Conservation (phyloP, 2,113 vertebrate genomes). For the Suncus etruscus region DNA sequence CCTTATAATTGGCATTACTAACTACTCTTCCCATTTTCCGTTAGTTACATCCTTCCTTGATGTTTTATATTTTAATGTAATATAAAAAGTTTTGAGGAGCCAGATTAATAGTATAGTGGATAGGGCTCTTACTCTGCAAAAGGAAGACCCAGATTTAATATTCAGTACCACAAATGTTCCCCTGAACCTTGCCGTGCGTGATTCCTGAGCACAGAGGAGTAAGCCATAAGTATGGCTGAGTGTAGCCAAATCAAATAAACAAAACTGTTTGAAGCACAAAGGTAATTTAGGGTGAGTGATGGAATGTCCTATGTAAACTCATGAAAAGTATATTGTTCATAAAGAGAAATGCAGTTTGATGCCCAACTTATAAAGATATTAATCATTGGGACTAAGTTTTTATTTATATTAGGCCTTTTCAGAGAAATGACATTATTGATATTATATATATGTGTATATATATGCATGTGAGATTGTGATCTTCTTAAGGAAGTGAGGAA, state of each 20-base stretch:
- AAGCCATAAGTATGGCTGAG: no score
- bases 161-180: no score
- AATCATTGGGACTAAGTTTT: constrained; percentile 49
- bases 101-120: no score
- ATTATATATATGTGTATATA: not conserved
- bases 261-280: not conserved
- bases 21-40: not conserved
- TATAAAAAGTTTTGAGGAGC: not conserved
- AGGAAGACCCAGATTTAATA: no score
- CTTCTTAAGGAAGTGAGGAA: not conserved
- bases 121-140: no score
- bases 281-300: constrained; percentile 39
- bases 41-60: not conserved
- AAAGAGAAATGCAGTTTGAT: constrained; percentile 9
- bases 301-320: not conserved
- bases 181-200: no score
- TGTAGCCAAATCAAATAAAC: no score
- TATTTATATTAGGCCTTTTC: constrained; percentile 30
- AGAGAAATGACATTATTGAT: not conserved
- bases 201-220: no score
- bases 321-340: constrained; percentile 36
- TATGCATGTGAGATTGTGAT: constrained; percentile 30
- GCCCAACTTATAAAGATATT: constrained; percentile 37
- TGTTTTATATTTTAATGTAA: constrained; percentile 40
- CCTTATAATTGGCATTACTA: not conserved